Base-by-base conservation (phyloP, 2,888 invertebrate species). In the Lacanobia oleracea region DNA sequence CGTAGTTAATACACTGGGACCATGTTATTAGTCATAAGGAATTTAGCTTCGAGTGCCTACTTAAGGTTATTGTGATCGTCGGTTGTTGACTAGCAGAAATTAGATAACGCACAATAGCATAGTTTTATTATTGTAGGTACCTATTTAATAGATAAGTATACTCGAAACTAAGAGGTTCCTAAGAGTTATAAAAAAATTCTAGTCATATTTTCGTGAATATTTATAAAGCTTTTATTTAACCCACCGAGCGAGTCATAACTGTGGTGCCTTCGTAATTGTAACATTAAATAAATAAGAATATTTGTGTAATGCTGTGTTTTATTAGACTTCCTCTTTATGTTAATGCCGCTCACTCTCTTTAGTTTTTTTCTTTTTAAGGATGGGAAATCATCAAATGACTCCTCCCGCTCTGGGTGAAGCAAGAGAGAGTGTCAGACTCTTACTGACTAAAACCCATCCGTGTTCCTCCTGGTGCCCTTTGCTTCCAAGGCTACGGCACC, bases 191-290 rank as follows among this genome's bases (percentile, higher is more conserved):
- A 77, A 85, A 76, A 86, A 77, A 82, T 72, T 89, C 93, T 93
- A 92, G 93, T 93, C 92, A 89, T 88, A 90, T 85, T 82, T 84
- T 87, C 70, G 71, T 83, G 83, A 80, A 76, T 79, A 72, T 82
- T 82, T 75, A 71, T 62, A 72, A 68, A 64, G 76, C 72, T 79
- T 75, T 71, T 82, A 77, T 75, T 71, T 82, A 77, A 71, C 59
- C 70, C 77, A 83, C 76, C 63, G 62, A 53, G 61, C 75, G 70
- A 72, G 72, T 78, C 75, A 77, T 56, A 77, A 87, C 84, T 87
- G 69, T 85, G 86, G 91, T 92, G 92, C 90, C 91, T 91, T 91
- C 45, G 80, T 85, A 82, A 81, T 82, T 85, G 79, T 78, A 75
- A 70, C 64, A 70, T 70, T 80, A 90, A 90, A 89, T 89, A 90